Conservation (phyloP, 2,888 invertebrate genomes). For the Pheosia tremula region DNA sequence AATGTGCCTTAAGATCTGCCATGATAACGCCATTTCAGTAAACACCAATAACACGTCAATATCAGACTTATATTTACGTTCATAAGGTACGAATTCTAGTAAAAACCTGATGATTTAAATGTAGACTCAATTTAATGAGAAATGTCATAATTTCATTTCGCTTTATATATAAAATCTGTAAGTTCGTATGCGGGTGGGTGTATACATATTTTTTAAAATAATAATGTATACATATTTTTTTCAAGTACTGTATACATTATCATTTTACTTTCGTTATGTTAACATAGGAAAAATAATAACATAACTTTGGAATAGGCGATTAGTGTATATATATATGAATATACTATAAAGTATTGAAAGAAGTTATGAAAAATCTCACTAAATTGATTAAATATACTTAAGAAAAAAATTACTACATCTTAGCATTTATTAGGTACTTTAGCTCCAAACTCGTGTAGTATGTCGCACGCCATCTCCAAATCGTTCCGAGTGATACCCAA, state of each 20-base stretch:
- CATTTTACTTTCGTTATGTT: no score
- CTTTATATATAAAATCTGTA: neutral
- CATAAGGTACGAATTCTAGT: constrained; percentile 51
- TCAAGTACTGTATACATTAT: no score
- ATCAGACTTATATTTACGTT: constrained; percentile 53
- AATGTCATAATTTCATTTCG: constrained; percentile 10
- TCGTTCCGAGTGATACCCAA: constrained; percentile 97
- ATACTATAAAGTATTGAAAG: no score
- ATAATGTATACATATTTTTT: no score
- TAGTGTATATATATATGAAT: no score
- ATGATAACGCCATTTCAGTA: constrained; percentile 4
- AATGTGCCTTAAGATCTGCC: neutral
- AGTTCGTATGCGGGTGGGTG: no score
- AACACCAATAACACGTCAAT: constrained; percentile 42
- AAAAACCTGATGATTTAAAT: constrained; percentile 22
- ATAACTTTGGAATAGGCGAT: no score
- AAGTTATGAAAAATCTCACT: neutral
- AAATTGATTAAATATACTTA: neutral
- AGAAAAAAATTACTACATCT: constrained; percentile 7
- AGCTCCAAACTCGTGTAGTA: constrained; percentile 94
- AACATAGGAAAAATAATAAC: no score
- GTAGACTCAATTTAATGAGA: constrained; percentile 14
- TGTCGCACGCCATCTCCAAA: constrained; percentile 97
- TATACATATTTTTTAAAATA: no score
- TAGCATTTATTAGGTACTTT: constrained; percentile 76